These are phyloP conservation scores for Hypercompe scribonia DNA, from an alignment of 2,888 invertebrate species.

Conservation along the genomic window DNA sequence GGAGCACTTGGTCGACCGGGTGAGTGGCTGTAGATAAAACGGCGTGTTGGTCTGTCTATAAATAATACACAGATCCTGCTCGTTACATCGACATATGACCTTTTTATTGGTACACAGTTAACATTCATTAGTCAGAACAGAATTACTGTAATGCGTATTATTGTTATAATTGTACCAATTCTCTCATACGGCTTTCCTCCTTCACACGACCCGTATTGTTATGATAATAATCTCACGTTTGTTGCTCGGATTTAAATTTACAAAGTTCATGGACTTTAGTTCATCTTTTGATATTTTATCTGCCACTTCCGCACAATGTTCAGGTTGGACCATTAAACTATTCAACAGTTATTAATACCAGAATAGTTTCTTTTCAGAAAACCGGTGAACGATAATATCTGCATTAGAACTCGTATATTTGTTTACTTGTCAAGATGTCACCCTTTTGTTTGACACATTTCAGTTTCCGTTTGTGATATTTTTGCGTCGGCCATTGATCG, in stretches of 20 bases:
- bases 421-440: conserved; percentile 43
- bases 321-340: conserved; percentile 17
- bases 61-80: conserved; percentile 69
- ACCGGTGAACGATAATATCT: conserved; percentile 14
- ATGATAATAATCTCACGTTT: conserved; percentile 39
- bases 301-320: conserved; percentile 34
- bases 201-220: conserved; percentile 24
- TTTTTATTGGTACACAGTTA: conserved; percentile 69
- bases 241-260: conserved; percentile 34
- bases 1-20: conserved; percentile 50
- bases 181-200: conserved; percentile 38
- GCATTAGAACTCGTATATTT: conserved; percentile 27
- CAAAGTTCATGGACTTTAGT: conserved; percentile 27
- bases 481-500: conserved; percentile 62
- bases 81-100: conserved; percentile 70
- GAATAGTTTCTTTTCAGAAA: conserved; percentile 17
- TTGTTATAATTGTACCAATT: conserved; percentile 37
- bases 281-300: conserved; percentile 35
- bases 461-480: conserved; percentile 69
- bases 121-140: conserved; percentile 51
- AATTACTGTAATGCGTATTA: conserved; percentile 35
- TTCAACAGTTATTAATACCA: conserved; percentile 25
- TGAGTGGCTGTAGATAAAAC: conserved; percentile 71
- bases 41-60: conserved; percentile 80
- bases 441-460: conserved; percentile 61